Percentiles rank a stretch among this genome's conserved stretches.
phyloP scores from a whole-genome alignment of 2,888 invertebrate species.

The Trachelus tabidus region DNA sequence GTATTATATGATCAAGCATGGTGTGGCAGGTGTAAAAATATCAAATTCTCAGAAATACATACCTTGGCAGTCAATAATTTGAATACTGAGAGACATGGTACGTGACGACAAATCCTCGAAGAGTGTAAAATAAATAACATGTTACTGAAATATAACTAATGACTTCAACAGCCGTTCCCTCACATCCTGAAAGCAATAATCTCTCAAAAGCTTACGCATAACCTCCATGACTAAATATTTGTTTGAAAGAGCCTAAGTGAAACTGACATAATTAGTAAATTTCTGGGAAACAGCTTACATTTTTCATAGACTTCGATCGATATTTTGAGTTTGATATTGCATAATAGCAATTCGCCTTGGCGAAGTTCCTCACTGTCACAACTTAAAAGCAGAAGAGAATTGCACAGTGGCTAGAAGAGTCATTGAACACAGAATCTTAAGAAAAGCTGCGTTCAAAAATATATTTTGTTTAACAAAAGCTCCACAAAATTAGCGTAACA shows the following conservation, averaged over 20 bases:
- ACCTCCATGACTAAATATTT: not conserved
- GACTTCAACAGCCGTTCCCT: slow-evolving; percentile 25
- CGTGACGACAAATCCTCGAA: slow-evolving; percentile 43
- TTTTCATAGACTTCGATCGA: not conserved
- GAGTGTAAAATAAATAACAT: slow-evolving; percentile 54
- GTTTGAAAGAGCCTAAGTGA: not conserved
- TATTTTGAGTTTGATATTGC: slow-evolving; percentile 1
- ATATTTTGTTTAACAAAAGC: not conserved
- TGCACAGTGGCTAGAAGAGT: not conserved
- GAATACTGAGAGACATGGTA: slow-evolving; percentile 42
- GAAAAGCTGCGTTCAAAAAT: not conserved
- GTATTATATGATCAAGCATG: not conserved
- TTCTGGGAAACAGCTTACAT: not conserved
- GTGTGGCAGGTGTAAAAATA: not conserved
- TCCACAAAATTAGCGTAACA: not conserved
- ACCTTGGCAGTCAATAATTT: slow-evolving; percentile 46
- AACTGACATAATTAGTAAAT: not conserved
- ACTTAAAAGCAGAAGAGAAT: not conserved
- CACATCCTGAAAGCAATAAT: slow-evolving; percentile 34
- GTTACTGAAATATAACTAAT: slow-evolving; percentile 33
- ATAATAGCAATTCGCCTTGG: not conserved
- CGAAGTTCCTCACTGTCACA: not conserved
- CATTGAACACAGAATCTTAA: not conserved
- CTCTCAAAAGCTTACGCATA: not conserved
- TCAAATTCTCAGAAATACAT: slow-evolving; percentile 23